These are phyloP conservation scores for Trichosurus vulpecula DNA, from an alignment of 2,797 vertebrate species.

Conservation along the genomic window DNA sequence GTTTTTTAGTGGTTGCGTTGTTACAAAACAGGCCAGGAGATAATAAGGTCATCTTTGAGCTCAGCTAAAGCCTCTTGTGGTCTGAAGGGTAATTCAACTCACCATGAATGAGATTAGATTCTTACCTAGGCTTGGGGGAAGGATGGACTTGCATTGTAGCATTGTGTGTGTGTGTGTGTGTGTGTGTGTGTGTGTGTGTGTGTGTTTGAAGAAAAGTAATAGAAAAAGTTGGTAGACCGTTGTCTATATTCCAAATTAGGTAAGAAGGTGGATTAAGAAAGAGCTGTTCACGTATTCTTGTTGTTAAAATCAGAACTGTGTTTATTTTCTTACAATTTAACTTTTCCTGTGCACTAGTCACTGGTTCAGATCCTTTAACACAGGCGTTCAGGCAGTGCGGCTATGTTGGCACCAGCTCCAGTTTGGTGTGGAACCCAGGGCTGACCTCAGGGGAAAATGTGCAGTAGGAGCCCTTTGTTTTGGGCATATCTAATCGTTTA, in stretches of 20 bases:
- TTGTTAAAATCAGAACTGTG: neutral
- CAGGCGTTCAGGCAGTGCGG: neutral
- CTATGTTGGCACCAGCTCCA: neutral
- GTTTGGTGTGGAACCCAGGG: neutral
- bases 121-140: neutral
- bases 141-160: neutral
- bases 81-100: conserved; percentile 23
- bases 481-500: neutral
- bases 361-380: neutral
- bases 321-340: neutral
- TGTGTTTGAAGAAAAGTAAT: fast-evolving
- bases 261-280: conserved; percentile 35
- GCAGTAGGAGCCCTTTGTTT: neutral
- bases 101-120: neutral
- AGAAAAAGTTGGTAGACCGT: conserved; percentile 26
- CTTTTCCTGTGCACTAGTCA: neutral
- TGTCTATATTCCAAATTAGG: neutral
- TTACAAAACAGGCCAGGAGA: neutral
- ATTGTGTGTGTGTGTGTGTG: neutral
- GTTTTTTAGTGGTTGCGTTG: neutral
- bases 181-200: neutral
- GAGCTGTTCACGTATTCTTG: neutral
- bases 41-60: neutral
- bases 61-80: neutral
- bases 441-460: neutral